phyloP scores from a whole-genome alignment of 2,797 vertebrate genomes.

The Coregonus suidteri region DNA sequence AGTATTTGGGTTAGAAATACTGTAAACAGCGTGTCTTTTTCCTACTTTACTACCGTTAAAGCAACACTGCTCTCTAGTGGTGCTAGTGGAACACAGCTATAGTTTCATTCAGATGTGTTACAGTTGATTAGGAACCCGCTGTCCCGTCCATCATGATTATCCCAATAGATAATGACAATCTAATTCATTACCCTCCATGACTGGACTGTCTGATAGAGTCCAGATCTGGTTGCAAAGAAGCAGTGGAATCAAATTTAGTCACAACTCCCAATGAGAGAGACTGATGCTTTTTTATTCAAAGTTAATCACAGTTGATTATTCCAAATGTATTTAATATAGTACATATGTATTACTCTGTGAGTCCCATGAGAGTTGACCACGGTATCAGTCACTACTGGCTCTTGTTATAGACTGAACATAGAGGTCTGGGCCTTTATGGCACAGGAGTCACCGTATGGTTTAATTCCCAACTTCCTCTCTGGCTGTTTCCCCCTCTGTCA shows the following conservation, averaged over 20 bases:
- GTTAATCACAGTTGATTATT: constrained; percentile 59
- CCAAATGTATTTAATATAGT: constrained; percentile 41
- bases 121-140: constrained; percentile 10
- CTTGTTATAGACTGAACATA: neutral
- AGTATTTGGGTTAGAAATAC: constrained; percentile 30
- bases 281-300: constrained; percentile 1
- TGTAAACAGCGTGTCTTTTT: neutral
- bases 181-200: constrained; percentile 68
- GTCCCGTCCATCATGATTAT: constrained; percentile 10
- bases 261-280: constrained; percentile 27
- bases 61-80: constrained; percentile 73
- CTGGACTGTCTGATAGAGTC: constrained; percentile 42
- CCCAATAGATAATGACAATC: constrained; percentile 70
- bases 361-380: neutral
- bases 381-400: neutral
- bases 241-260: constrained; percentile 47
- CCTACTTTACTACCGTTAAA: constrained; percentile 22
- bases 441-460: neutral
- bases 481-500: neutral
- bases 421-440: neutral
- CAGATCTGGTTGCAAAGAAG: constrained; percentile 47
- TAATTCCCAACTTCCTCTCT: neutral
- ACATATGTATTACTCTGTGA: constrained; percentile 6
- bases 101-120: neutral
- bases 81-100: neutral